Conservation (phyloP, 2,888 invertebrate genomes). For the Auanema sp. region DNA sequence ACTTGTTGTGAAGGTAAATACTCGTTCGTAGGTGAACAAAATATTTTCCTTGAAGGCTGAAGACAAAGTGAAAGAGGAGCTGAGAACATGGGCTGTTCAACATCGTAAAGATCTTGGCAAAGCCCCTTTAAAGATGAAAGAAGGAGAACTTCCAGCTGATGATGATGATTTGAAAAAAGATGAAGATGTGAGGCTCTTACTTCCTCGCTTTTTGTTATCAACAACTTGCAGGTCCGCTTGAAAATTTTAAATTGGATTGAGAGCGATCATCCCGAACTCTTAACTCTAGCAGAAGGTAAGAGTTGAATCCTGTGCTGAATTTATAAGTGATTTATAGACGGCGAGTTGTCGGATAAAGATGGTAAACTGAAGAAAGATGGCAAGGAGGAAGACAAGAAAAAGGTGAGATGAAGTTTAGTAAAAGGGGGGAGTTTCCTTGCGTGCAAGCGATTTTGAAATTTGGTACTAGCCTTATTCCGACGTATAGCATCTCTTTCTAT, state of each 20-base stretch:
- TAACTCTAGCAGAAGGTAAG: slow-evolving; percentile 39
- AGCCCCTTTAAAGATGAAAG: slow-evolving; percentile 29
- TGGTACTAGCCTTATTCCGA: not conserved
- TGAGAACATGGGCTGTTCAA: slow-evolving; percentile 30
- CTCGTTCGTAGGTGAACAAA: not conserved
- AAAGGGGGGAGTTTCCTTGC: not conserved
- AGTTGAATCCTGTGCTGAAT: not conserved
- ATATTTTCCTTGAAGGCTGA: slow-evolving; percentile 36
- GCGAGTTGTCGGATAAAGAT: slow-evolving; percentile 47
- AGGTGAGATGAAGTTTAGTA: not conserved
- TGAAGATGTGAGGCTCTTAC: slow-evolving; percentile 29
- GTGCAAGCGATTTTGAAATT: not conserved
- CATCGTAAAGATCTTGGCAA: slow-evolving; percentile 37
- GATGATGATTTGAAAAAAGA: slow-evolving; percentile 52
- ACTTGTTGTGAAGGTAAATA: slow-evolving; percentile 75
- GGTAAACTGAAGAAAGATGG: slow-evolving; percentile 17
- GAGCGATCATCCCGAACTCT: slow-evolving; percentile 42
- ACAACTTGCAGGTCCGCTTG: slow-evolving; percentile 32
- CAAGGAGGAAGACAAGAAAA: slow-evolving; percentile 3
- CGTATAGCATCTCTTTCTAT: slow-evolving; percentile 1
- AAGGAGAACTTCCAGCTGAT: slow-evolving; percentile 49
- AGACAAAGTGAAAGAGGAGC: slow-evolving; percentile 39
- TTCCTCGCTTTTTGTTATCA: not conserved
- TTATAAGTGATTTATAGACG: slow-evolving; percentile 30
- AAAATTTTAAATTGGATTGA: slow-evolving; percentile 48